Percentiles rank a stretch among this genome's conserved stretches.
These are phyloP conservation scores for Choloepus didactylus DNA, from an alignment of 2,797 vertebrate genomes.

Conservation along the genomic window DNA sequence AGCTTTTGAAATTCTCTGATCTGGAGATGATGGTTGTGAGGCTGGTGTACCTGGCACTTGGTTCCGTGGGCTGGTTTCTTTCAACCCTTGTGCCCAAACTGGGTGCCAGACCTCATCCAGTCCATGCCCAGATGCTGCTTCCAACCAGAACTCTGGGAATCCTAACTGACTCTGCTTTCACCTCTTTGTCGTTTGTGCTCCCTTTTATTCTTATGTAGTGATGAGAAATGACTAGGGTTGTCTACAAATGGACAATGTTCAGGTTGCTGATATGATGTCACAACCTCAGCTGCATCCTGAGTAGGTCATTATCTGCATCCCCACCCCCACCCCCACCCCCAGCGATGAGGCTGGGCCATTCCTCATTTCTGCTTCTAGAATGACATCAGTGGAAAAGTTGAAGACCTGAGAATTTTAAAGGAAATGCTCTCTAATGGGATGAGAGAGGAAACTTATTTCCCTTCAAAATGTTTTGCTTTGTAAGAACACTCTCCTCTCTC, in stretches of 20 bases:
- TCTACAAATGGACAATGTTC: conserved; percentile 52
- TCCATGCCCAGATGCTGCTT: conserved; percentile 44
- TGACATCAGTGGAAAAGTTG: neutral
- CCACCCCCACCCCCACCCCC: neutral
- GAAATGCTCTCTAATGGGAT: conserved; percentile 32
- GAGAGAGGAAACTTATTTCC: conserved; percentile 36
- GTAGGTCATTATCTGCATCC: conserved; percentile 17
- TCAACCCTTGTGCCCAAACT: neutral
- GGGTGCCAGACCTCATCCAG: neutral
- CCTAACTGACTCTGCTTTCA: conserved; percentile 36
- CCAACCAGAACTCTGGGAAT: conserved; percentile 70
- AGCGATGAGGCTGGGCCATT: conserved; percentile 2
- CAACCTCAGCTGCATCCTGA: conserved; percentile 44
- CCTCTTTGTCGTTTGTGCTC: neutral
- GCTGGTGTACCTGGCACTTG: neutral
- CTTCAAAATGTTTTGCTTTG: conserved; percentile 62
- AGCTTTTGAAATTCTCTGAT: conserved; percentile 51
- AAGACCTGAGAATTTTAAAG: conserved; percentile 5
- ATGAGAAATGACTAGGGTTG: conserved; percentile 36
- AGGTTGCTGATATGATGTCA: conserved; percentile 71
- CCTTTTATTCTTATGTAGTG: conserved; percentile 36
- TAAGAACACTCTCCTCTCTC: conserved; percentile 34
- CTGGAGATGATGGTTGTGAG: neutral
- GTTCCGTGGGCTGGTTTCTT: neutral
- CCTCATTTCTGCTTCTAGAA: conserved; percentile 52